Conservation (phyloP, 2,888 invertebrate genomes). For the Geophilus truncorum region DNA sequence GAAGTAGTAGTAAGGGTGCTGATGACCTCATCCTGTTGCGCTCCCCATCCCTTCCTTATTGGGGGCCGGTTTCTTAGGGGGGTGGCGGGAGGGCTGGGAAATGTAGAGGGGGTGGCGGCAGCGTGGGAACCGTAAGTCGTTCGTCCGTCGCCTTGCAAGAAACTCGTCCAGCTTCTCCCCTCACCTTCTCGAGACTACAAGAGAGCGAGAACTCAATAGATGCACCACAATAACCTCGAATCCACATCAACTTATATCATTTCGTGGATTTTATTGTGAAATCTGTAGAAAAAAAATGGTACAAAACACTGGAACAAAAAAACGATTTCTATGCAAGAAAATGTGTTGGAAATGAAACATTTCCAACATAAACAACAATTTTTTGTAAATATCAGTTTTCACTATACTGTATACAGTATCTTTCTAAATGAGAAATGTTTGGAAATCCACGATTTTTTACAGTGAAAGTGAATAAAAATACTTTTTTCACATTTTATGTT, state of each 20-base stretch:
- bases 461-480: too few relatives aligned
- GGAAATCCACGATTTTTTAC: too few relatives aligned
- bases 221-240: neutral
- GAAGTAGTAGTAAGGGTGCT: constrained; percentile 7
- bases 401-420: too few relatives aligned
- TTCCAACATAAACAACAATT: too few relatives aligned
- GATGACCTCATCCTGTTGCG: constrained; percentile 21
- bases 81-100: neutral
- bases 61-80: constrained; percentile 22
- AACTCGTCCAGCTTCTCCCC: constrained; percentile 1
- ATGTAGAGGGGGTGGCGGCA: constrained; percentile 3
- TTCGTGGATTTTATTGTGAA: neutral
- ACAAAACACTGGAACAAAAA: neutral
- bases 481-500: too few relatives aligned
- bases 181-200: neutral
- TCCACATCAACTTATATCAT: neutral
- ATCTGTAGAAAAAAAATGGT: too few relatives aligned
- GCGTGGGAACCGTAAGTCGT: constrained; percentile 22
- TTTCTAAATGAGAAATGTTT: too few relatives aligned
- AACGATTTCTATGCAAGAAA: too few relatives aligned
- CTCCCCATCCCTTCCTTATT: neutral
- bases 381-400: too few relatives aligned
- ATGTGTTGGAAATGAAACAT: too few relatives aligned
- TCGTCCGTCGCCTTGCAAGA: constrained; percentile 22
- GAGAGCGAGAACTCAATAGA: neutral